These are phyloP conservation scores for Actinia tenebrosa DNA, from an alignment of 64 coral and sea anemone species.

Conservation along the genomic window DNA sequence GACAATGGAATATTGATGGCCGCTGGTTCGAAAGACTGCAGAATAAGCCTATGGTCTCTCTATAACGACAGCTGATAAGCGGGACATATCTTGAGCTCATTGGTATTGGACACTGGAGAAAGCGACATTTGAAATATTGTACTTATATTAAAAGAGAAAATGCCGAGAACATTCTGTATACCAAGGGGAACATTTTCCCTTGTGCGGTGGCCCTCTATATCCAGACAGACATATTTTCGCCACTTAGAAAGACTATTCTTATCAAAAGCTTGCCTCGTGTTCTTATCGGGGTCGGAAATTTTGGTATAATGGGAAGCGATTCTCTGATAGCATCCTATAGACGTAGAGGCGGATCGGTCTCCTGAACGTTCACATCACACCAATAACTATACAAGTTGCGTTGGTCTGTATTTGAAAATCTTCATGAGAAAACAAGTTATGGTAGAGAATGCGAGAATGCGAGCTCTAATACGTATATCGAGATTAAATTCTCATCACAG, in stretches of 20 bases:
- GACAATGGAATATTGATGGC: constrained; percentile 56
- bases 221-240: neutral
- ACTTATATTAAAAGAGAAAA: too few species aligned
- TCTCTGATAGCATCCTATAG: neutral
- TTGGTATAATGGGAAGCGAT: too few species aligned
- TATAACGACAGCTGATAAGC: constrained; percentile 48
- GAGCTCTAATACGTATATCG: too few species aligned
- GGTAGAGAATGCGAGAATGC: too few species aligned
- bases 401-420: too few species aligned
- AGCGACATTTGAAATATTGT: too few species aligned
- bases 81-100: neutral
- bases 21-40: constrained; percentile 82
- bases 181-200: too few species aligned
- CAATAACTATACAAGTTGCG: too few species aligned
- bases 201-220: neutral
- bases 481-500: neutral
- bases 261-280: neutral
- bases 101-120: too few species aligned
- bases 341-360: too few species aligned
- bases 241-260: neutral
- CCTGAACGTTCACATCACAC: neutral
- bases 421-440: too few species aligned
- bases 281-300: neutral
- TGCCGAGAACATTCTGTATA: neutral
- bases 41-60: constrained; percentile 91